phyloP scores from a whole-genome alignment of 2,797 vertebrate genomes.

The Pantherophis alleghaniensis region DNA sequence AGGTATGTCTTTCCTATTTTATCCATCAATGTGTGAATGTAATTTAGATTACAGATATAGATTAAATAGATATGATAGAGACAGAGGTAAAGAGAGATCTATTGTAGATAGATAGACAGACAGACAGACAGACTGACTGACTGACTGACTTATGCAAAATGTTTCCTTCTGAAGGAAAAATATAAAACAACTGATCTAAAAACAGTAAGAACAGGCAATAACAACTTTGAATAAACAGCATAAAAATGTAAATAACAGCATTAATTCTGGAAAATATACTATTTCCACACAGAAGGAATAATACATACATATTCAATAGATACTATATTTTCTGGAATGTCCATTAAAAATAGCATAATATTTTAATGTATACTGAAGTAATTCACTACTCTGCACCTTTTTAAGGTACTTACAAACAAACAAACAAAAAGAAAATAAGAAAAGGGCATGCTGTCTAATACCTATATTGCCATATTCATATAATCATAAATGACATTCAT shows the following conservation, averaged over 20 bases:
- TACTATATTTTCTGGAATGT: not conserved
- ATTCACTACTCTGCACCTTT: not conserved
- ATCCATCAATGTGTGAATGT: no score
- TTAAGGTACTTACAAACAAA: not conserved
- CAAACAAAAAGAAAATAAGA: not conserved
- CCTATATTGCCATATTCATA: not conserved
- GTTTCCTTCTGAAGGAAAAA: not conserved
- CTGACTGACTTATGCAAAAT: not conserved
- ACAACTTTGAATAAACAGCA: not conserved
- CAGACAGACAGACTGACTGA: no score
- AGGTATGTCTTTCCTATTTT: not conserved
- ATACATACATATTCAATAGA: not conserved
- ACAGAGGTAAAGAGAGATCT: not conserved
- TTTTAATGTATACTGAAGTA: not conserved
- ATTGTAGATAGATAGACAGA: not conserved
- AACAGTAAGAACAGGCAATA: not conserved
- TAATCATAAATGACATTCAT: not conserved
- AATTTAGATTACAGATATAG: not conserved
- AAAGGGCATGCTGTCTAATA: not conserved
- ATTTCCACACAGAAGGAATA: not conserved
- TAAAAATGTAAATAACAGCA: not conserved
- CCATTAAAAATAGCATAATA: not conserved
- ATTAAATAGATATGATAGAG: not conserved
- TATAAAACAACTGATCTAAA: not conserved
- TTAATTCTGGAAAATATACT: not conserved